A percentile compares a stretch with the other conserved stretches of the same genome.
These are phyloP conservation scores for Nomia melanderi DNA, from an alignment of 1,140 invertebrate species.

Conservation along the genomic window DNA sequence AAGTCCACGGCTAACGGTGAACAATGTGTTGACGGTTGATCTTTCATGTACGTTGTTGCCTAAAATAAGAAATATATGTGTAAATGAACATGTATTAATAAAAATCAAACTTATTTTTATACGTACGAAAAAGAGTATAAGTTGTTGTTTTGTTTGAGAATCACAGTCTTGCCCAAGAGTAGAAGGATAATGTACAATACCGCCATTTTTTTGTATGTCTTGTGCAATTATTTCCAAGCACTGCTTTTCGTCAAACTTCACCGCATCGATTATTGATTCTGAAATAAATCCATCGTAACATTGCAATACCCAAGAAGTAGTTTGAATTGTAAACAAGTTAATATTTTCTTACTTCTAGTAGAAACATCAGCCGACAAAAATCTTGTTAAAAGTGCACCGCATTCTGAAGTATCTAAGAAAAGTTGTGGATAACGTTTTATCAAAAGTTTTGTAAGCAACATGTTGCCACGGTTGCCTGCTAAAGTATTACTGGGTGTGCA, in stretches of 20 bases:
- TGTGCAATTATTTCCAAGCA: slow-evolving; percentile 82
- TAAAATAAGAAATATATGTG: slow-evolving; percentile 69
- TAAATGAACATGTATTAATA: slow-evolving; percentile 17
- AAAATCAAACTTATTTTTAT: slow-evolving; percentile 10
- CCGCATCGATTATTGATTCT: slow-evolving; percentile 68
- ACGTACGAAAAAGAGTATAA: slow-evolving; percentile 84
- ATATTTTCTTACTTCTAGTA: slow-evolving; percentile 73
- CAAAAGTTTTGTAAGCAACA: slow-evolving; percentile 89
- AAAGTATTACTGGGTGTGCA: slow-evolving; percentile 85
- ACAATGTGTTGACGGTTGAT: slow-evolving; percentile 94
- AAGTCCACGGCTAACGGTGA: slow-evolving; percentile 87
- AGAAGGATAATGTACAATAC: slow-evolving; percentile 83
- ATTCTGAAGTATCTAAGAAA: slow-evolving; percentile 81
- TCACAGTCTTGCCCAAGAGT: slow-evolving; percentile 83
- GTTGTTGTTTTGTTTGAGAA: slow-evolving; percentile 80
- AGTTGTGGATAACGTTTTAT: slow-evolving; percentile 89
- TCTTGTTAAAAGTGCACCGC: slow-evolving; percentile 80
- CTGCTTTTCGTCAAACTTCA: slow-evolving; percentile 78
- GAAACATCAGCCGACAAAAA: slow-evolving; percentile 81
- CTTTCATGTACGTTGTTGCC: slow-evolving; percentile 90
- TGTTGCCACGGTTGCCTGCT: slow-evolving; percentile 93
- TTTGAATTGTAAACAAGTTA: slow-evolving; percentile 56
- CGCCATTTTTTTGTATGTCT: slow-evolving; percentile 81
- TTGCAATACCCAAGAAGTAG: slow-evolving; percentile 30
- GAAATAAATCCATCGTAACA: slow-evolving; percentile 46